Evolutionary conservation across 1,140 invertebrate genomes (phyloP), one percentile per base, ranked within the genome.

Genomic region (Dreissena polymorpha): DNA sequence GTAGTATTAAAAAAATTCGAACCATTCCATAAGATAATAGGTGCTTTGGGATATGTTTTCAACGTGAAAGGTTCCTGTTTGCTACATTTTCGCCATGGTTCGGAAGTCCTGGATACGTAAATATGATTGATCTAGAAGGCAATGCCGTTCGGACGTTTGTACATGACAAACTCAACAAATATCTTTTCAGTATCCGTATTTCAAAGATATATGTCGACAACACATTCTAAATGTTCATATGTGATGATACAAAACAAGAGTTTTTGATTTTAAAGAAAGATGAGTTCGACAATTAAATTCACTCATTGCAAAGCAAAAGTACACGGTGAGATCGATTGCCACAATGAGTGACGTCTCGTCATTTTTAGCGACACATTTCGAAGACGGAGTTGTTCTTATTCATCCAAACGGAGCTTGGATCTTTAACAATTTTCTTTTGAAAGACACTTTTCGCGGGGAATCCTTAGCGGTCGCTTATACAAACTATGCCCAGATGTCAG

Each of bases 181-280:
- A 14, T n/a, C 23, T 69, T 29, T 69, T 69, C 23, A 49, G 67
- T 12, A 69, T 27, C 50, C 0, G 16, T 13, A 18, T 69, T 27
- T 69, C 27, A 29, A 69, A 25, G 27, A 69, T 69, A 27, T 29
- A 69, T 29, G 67, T 69, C 14, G 67, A 69, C 27, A 69, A 69
- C 16, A 69, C 12, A 8, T 29, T 69, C 23, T 18, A n/a, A n/a
- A 69, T 69, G 67, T 69, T 69, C 50, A 49, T 69, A 18, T 29
- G 67, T 29, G 67, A 69, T 29, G 18, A 49, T 14, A 16, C 5
- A 69, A 69, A 29, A n/a, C 29, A 29, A 49, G 25, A 69, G 6
- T 29, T 27, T 18, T 16, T 29, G 14, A 29, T 69, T 69, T 49
- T 69, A 0, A 69, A 69, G 27, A 69, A 49, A 16, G 67, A 69